Evolutionary conservation across 2,888 invertebrate genomes (phyloP), one percentile per base, ranked within the genome.

Genomic region (Netelia fuscicornis): DNA sequence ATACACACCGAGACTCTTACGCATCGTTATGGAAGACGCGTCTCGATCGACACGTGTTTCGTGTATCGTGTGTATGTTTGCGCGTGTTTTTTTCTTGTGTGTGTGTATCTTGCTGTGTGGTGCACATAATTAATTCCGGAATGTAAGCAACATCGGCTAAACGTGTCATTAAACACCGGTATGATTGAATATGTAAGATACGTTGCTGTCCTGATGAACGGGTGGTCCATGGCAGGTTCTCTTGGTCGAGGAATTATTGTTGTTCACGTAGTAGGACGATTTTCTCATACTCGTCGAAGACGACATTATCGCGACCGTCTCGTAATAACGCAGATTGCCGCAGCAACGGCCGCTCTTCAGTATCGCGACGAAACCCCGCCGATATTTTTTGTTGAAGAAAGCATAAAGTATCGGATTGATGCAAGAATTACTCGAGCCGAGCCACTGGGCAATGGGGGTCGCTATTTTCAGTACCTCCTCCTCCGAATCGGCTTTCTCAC

Each of bases 351-450:
- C 95, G 88, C 97, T 98, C 94, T 97, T 97, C 64, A 98, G 95
- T 86, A 98, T 98, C 20, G 98, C 98, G 60, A 97, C 96, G 93
- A 99, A 98, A 3, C 98, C 98, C 83, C 97, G 96, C 13, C 98
- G 95, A 94, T 97, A 99, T 93, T 98, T 98, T 93, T 98, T 98
- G 94, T 98, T 98, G 94, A 98, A 98, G 94, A 98, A 98, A 2
- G 98, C 98, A 94, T 98, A 98, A 81, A 99, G 95, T 86, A 99
- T 97, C 0, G 98, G 98, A 94, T 99, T 99, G 91, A 98, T 98
- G 95, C 98, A 98, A 23, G 98, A 98, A 94, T 99, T 99, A 20
- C 98, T 98, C 0, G 98, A 97, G 2, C 98, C 98, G 67, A 99
- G 94, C 98, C 98, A 98, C 93, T 98, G 98, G 5, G 98, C 98